These are phyloP conservation scores for Fistularia tabacaria DNA, from an alignment of 2,797 vertebrate genomes.

Conservation along the genomic window DNA sequence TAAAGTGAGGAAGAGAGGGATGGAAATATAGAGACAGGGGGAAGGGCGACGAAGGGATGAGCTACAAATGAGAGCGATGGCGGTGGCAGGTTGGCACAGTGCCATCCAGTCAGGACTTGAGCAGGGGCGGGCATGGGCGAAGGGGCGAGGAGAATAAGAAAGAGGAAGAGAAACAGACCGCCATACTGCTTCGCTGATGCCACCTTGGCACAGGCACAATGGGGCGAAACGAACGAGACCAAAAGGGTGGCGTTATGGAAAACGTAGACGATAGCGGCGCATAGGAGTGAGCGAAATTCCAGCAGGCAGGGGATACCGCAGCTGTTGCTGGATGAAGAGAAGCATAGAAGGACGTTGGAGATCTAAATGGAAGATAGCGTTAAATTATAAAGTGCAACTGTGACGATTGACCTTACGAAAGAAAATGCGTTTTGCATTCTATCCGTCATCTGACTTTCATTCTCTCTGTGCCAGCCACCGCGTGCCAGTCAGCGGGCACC, in stretches of 20 bases:
- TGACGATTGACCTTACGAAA: slow-evolving; percentile 24
- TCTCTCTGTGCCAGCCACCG: slow-evolving; percentile 34
- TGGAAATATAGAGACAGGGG: slow-evolving; percentile 73
- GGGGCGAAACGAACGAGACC: slow-evolving; percentile 25
- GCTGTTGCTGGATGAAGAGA: slow-evolving; percentile 35
- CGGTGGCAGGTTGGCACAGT: slow-evolving; percentile 94
- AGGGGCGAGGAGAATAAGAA: slow-evolving; percentile 75
- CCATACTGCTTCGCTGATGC: slow-evolving; percentile 64
- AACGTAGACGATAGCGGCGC: slow-evolving; percentile 30
- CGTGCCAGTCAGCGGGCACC: slow-evolving; percentile 52
- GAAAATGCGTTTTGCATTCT: slow-evolving; percentile 24
- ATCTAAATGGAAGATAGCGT: slow-evolving; percentile 23
- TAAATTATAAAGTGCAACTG: slow-evolving; percentile 22
- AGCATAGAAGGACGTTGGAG: slow-evolving; percentile 26
- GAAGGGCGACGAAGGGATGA: slow-evolving; percentile 84
- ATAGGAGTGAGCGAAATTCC: slow-evolving; percentile 45
- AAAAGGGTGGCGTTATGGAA: slow-evolving; percentile 31
- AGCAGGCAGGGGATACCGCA: slow-evolving; percentile 41
- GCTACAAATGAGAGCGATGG: slow-evolving; percentile 97
- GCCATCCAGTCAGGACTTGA: slow-evolving; percentile 99
- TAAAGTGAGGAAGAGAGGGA: slow-evolving; percentile 59
- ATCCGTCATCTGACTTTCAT: slow-evolving; percentile 19
- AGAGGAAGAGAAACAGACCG: slow-evolving; percentile 71
- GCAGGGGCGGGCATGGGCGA: slow-evolving; percentile 78
- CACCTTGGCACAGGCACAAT: slow-evolving; percentile 64